phyloP scores from a whole-genome alignment of 2,797 vertebrate genomes.

The Molossus alvarezi region DNA sequence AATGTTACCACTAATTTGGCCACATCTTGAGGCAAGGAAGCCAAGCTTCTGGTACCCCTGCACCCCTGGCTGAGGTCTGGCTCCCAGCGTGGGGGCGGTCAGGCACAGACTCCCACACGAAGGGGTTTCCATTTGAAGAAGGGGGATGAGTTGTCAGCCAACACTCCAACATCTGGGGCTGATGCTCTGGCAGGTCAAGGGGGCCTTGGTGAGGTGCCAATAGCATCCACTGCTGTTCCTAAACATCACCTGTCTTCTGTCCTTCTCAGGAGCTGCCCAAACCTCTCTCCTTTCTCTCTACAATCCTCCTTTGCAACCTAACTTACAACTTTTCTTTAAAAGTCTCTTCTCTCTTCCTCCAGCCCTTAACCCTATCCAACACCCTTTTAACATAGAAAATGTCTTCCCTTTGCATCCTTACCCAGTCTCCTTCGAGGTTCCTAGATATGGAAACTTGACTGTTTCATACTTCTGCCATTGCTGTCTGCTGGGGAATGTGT shows the following conservation, averaged over 20 bases:
- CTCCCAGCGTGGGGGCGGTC: background rate
- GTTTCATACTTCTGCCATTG: conserved; percentile 60
- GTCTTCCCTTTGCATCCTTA: background rate
- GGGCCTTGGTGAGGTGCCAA: background rate
- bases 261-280: background rate
- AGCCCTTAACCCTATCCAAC: background rate
- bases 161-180: background rate
- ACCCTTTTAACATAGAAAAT: background rate
- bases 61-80: background rate
- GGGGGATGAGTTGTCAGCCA: background rate
- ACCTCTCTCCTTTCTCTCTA: background rate
- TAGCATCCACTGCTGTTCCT: background rate
- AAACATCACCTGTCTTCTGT: background rate
- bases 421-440: background rate
- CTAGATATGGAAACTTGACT: background rate
- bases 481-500: background rate
- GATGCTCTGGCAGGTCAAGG: background rate
- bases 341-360: background rate
- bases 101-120: background rate
- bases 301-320: background rate
- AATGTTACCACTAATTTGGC: background rate
- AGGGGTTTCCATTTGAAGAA: background rate
- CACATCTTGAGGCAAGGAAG: background rate
- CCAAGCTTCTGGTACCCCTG: accelerated
- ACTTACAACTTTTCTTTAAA: background rate